Conservation (phyloP, 2,797 vertebrate species). For the Sebastes nivosus region DNA sequence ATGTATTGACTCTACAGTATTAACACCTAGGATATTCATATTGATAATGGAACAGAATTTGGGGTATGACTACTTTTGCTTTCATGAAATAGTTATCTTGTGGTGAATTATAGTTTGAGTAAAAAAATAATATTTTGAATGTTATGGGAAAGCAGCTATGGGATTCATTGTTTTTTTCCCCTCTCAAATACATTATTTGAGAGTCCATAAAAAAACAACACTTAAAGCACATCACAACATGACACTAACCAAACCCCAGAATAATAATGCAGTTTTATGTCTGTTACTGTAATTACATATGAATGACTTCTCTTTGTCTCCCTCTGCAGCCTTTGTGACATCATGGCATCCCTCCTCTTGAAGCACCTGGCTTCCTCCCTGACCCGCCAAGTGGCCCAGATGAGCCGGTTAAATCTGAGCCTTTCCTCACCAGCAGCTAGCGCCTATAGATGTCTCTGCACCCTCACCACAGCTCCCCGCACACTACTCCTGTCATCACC, state of each 20-base stretch:
- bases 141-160: neutral
- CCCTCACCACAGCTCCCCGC: conserved; percentile 24
- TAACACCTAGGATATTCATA: neutral
- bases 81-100: neutral
- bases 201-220: neutral
- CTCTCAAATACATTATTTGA: too few relatives aligned
- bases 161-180: neutral
- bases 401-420: conserved; percentile 34
- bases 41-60: neutral
- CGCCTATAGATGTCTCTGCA: conserved; percentile 59
- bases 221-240: neutral
- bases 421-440: conserved; percentile 46
- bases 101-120: neutral
- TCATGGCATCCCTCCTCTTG: conserved; percentile 80
- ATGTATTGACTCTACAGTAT: neutral
- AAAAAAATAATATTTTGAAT: neutral
- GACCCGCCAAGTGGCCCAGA: conserved; percentile 59
- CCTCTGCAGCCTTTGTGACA: conserved; percentile 50
- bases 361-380: conserved; percentile 65
- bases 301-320: neutral
- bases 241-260: neutral
- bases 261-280: neutral
- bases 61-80: neutral
- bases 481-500: conserved; percentile 10
- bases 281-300: neutral